Evolutionary conservation across 2,888 invertebrate species (phyloP).

Genomic region (Drosophila lutescens): DNA sequence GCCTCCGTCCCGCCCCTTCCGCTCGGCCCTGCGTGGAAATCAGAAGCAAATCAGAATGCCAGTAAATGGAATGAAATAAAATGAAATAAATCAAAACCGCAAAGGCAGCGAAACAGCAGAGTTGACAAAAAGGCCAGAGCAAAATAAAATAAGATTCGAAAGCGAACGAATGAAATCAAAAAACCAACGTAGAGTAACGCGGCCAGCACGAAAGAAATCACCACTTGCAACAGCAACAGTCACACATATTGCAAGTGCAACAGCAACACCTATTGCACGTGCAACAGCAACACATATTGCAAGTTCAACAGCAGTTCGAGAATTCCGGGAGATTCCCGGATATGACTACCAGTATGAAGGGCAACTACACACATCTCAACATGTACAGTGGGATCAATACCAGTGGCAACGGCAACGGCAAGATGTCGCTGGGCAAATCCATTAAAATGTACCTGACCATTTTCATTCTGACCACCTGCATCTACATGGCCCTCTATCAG

Average conservation of each 20-base stretch:
- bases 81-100: conserved; percentile 23
- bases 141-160: conserved; percentile 22
- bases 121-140: conserved; percentile 14
- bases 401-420: conserved; percentile 39
- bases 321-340: background rate
- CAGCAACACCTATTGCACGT: background rate
- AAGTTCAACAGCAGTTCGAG: background rate
- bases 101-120: conserved; percentile 21
- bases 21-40: conserved; percentile 4
- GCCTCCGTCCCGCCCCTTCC: conserved; percentile 33
- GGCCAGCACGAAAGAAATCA: conserved; percentile 62
- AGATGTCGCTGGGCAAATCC: conserved; percentile 85
- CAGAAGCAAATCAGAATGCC: conserved; percentile 36
- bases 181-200: conserved; percentile 55
- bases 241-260: conserved; percentile 2
- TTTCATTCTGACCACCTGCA: conserved; percentile 86
- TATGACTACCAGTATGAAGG: conserved; percentile 17
- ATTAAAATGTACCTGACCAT: conserved; percentile 88
- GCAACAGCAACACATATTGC: background rate
- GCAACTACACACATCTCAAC: conserved; percentile 17
- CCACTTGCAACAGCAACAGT: conserved; percentile 11
- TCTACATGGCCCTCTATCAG: conserved; percentile 87
- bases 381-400: conserved; percentile 7
- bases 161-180: conserved; percentile 69
- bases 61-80: conserved; percentile 16